These are phyloP conservation scores for Diadromus collaris DNA, from an alignment of 2,888 invertebrate genomes.

Conservation along the genomic window DNA sequence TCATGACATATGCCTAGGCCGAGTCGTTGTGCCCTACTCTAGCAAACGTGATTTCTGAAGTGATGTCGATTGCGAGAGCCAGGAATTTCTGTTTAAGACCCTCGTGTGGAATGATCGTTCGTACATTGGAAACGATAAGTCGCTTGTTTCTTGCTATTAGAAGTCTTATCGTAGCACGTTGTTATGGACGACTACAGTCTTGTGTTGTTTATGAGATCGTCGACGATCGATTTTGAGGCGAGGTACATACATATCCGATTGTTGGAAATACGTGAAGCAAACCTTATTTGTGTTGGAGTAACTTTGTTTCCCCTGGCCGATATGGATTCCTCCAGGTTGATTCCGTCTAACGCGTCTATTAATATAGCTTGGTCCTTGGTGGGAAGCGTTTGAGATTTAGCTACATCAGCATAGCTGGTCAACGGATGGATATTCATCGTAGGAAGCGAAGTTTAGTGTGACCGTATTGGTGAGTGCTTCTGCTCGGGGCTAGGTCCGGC, in stretches of 20 bases:
- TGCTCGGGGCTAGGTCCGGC: not conserved
- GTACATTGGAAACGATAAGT: too few species aligned
- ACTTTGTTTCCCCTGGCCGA: not conserved
- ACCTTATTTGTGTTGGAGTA: not conserved
- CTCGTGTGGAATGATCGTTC: too few species aligned
- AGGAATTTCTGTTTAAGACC: too few species aligned
- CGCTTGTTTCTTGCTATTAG: too few species aligned
- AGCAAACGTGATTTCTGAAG: too few species aligned
- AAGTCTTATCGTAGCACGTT: too few species aligned
- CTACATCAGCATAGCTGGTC: not conserved
- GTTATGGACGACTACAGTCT: too few species aligned
- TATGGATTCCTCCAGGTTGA: not conserved
- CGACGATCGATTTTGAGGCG: not conserved
- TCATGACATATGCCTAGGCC: not conserved
- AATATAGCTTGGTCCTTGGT: constrained; percentile 13
- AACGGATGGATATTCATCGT: not conserved
- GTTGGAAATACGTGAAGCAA: constrained; percentile 16
- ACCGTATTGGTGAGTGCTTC: too few species aligned
- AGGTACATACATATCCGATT: constrained; percentile 28
- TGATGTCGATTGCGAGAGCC: too few species aligned
- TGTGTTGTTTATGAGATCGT: not conserved
- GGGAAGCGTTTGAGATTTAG: not conserved
- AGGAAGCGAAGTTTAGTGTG: not conserved
- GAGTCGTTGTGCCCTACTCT: too few species aligned
- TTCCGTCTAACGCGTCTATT: not conserved